Conservation (phyloP, 1,140 invertebrate genomes). For the Galleria mellonella region DNA sequence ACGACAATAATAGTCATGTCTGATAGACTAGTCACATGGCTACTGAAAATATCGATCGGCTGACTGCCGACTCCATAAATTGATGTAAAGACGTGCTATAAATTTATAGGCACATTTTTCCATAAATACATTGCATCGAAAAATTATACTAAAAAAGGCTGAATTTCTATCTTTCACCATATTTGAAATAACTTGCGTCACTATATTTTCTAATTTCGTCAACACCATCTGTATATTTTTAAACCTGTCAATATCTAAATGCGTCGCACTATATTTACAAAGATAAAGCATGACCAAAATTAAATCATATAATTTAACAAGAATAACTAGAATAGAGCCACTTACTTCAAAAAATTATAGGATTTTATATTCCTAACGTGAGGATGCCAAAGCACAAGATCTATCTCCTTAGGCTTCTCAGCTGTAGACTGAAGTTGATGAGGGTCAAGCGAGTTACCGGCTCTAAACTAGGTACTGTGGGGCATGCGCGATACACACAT, state of each 20-base stretch:
- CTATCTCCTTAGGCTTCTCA: conserved; percentile 41
- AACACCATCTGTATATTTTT: conserved; percentile 12
- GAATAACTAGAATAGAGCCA: too few relatives aligned
- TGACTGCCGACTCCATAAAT: too few relatives aligned
- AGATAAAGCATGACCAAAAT: neutral
- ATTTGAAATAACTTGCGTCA: conserved; percentile 7
- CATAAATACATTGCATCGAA: too few relatives aligned
- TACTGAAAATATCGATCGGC: conserved; percentile 18
- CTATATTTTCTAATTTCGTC: conserved; percentile 1
- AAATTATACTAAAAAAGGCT: too few relatives aligned
- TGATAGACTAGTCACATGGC: conserved; percentile 13
- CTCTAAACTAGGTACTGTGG: conserved; percentile 33
- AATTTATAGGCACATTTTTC: too few relatives aligned
- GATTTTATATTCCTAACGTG: conserved; percentile 53
- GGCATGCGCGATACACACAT: conserved; percentile 58
- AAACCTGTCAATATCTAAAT: neutral
- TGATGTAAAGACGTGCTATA: conserved; percentile 5
- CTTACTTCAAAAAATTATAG: conserved; percentile 59
- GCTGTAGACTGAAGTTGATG: conserved; percentile 59
- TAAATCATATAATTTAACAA: too few relatives aligned
- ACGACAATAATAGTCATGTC: neutral
- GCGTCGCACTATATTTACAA: too few relatives aligned
- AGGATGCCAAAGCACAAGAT: conserved; percentile 23
- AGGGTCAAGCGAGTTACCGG: conserved; percentile 31
- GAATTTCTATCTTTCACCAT: too few relatives aligned